These are phyloP conservation scores for Willowsia nigromaculata DNA, from an alignment of 2,888 invertebrate genomes.

Conservation along the genomic window DNA sequence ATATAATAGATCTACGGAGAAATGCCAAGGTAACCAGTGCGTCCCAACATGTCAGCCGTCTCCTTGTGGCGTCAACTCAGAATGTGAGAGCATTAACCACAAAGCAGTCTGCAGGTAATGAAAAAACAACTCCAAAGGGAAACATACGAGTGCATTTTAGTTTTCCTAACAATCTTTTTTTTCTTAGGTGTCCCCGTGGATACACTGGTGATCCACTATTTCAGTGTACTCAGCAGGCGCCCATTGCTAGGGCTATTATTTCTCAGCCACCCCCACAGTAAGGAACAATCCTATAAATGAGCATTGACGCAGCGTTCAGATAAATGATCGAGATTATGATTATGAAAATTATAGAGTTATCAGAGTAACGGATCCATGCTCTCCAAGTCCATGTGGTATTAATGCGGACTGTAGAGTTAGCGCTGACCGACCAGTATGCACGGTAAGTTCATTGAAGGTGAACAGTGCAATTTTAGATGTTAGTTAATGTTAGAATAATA, in stretches of 20 bases:
- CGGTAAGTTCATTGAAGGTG: too few relatives aligned
- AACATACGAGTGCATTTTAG: too few relatives aligned
- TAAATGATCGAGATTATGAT: not conserved
- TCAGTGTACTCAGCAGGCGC: conserved; percentile 76
- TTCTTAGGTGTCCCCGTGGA: conserved; percentile 67
- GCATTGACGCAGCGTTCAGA: not conserved
- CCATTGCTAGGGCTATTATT: conserved; percentile 77
- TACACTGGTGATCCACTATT: conserved; percentile 77
- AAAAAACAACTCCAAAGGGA: not conserved
- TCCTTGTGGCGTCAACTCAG: conserved; percentile 75
- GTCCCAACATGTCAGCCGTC: conserved; percentile 73
- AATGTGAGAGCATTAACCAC: conserved; percentile 78
- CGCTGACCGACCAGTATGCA: conserved; percentile 87
- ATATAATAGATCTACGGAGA: conserved; percentile 74
- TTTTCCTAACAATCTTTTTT: not conserved
- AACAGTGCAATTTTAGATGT: too few relatives aligned
- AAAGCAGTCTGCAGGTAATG: conserved; percentile 54
- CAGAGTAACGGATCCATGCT: conserved; percentile 76
- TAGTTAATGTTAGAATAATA: too few relatives aligned
- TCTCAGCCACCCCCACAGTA: conserved; percentile 77
- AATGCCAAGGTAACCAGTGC: conserved; percentile 75
- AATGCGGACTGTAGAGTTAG: conserved; percentile 90
- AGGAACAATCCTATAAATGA: not conserved
- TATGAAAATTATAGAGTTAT: conserved; percentile 69
- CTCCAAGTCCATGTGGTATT: conserved; percentile 86